Evolutionary conservation across 2,113 vertebrate species (phyloP), one percentile per base, ranked within the genome.

Genomic region (Lepus europaeus): DNA sequence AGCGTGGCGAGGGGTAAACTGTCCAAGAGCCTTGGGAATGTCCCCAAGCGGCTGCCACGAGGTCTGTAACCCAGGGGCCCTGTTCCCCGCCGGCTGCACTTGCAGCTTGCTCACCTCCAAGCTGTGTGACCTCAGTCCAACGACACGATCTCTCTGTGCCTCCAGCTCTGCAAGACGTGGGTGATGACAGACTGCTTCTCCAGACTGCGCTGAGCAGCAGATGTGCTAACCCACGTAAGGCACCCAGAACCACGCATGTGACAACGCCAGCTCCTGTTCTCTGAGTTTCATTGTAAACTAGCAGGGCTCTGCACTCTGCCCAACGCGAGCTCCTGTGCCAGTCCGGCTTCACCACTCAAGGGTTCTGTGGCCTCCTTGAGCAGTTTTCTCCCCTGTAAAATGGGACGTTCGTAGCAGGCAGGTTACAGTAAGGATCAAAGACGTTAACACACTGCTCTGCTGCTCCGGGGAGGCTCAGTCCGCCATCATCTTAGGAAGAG

Each of bases 171-270:
- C 64, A 68, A 36, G 70, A 31, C 0, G 49, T 31, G 59, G 27
- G 19, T 61, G 59, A 51, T 19, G 19, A 61, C n/a, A 86, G 23
- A 19, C 3, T 2, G 36, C 45, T 20, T 5, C 12, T 10, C 33
- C 22, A 22, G 78, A 19, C 14, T n/a, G 68, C 36, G 25, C 23
- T 12, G 33, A 63, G 59, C 51, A 23, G 0, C 9, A 56, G 9
- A 29, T 0, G 2, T 39, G 31, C 39, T 49, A 25, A 31, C 10
- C 3, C 2, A 0, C 16, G 3, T 2, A 6, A 2, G 3, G 64
- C 31, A 11, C 33, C 78, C 20, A 23, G 12, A 31, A 33, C n/a
- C 59, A 16, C 27, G 49, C 53, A 4, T 0, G 14, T n/a, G 59
- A n/a, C 4, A 1, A 17, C 1, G n/a, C 6, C 33, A 13, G 17